Evolutionary conservation across 2,797 vertebrate genomes (phyloP).

Genomic region (Phaenicophaeus curvirostris): DNA sequence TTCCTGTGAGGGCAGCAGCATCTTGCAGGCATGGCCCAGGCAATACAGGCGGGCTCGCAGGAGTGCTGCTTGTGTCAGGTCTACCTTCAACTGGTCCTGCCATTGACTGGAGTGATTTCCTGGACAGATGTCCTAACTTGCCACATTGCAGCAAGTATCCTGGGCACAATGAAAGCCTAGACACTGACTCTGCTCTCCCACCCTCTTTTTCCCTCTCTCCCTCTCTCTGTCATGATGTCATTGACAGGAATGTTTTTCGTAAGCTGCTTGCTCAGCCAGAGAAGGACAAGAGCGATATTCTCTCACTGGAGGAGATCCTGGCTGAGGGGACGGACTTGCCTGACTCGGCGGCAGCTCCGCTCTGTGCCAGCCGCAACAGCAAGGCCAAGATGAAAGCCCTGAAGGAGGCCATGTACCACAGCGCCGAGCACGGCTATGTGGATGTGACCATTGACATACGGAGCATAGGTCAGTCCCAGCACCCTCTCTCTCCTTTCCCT

Average conservation of each 20-base stretch:
- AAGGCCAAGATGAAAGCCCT: constrained; percentile 95
- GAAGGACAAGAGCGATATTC: constrained; percentile 91
- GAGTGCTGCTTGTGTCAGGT: not conserved
- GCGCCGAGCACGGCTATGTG: constrained; percentile 93
- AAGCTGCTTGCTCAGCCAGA: constrained; percentile 94
- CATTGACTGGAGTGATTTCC: not conserved
- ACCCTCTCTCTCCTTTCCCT: not conserved
- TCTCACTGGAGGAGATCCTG: constrained; percentile 97
- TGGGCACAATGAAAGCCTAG: not conserved
- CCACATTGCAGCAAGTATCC: not conserved
- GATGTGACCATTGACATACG: constrained; percentile 97
- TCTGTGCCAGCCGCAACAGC: constrained; percentile 88
- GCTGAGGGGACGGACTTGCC: constrained; percentile 92
- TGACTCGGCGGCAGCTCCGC: constrained; percentile 82
- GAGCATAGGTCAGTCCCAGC: constrained; percentile 87
- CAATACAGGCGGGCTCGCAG: not conserved
- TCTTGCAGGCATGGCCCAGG: not conserved
- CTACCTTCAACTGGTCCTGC: not conserved
- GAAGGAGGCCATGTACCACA: constrained; percentile 98
- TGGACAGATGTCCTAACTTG: not conserved
- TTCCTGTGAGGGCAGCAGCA: not conserved
- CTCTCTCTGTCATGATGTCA: constrained; percentile 4
- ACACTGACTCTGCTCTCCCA: constrained; percentile 55
- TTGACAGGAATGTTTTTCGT: constrained; percentile 93
- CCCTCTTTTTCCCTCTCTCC: constrained; percentile 2